Evolutionary conservation across 2,888 invertebrate species (phyloP), one percentile per base, ranked within the genome.

Genomic region (Dione vanillae): DNA sequence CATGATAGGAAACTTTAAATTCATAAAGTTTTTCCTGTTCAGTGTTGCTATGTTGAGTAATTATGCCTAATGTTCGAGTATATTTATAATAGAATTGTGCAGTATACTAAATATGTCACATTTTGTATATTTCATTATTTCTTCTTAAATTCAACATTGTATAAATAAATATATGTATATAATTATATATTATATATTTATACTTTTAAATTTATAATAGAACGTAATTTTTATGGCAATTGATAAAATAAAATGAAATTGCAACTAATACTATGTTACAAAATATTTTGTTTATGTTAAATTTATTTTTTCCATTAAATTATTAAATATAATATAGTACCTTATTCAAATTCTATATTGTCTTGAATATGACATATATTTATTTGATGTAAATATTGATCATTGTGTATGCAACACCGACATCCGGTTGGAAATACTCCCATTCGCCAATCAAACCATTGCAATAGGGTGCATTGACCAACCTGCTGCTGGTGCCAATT

Each of bases 401-500:
- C 58, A 69, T 52, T 45, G 12, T 20, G 58, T 85, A 11, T 81
- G 80, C 80, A 89, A 83, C 84, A 86, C 85, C 79, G 67, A 76
- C 73, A 84, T 90, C 89, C 90, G 88, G 88, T 83, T 84, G 77
- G 82, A 80, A 83, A 77, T 80, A 81, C 82, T 81, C 85, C 86
- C 89, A 88, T 90, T 91, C 91, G 87, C 91, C 90, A 92, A 92
- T 92, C 92, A 92, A 84, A 88, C 88, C 87, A 89, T 89, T 90
- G 91, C 90, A 89, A 86, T 85, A 86, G 86, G 88, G 91, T 91
- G 90, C 92, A 91, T 91, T 92, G 91, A 89, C 91, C 91, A 91
- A 92, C 90, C 89, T 91, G 90, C 91, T 89, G 86, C 83, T 85
- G 87, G 83, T 88, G 87, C 81, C 83, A 84, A 86, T 82, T 85